These are phyloP conservation scores for Pocillopora meandrina DNA, from an alignment of 92 coral and sea anemone species.

Conservation along the genomic window DNA sequence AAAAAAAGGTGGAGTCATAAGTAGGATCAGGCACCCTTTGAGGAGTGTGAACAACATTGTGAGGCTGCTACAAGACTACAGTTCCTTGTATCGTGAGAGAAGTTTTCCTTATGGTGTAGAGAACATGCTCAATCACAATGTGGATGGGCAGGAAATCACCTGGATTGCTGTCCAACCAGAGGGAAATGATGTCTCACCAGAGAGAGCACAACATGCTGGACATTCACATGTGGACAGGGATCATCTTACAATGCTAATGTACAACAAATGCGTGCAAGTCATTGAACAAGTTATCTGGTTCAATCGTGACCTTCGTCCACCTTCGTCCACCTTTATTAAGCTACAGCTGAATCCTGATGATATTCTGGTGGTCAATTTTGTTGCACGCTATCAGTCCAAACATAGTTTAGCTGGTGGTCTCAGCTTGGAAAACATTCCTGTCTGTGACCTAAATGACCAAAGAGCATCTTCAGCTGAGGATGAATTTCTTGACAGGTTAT, in stretches of 20 bases:
- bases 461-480: background rate
- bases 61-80: conserved; percentile 44
- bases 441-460: background rate
- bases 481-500: background rate
- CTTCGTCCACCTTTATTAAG: conserved; percentile 20
- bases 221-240: conserved; percentile 1
- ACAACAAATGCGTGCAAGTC: conserved; percentile 42
- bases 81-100: conserved; percentile 35
- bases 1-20: conserved; percentile 17
- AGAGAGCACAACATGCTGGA: background rate
- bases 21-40: conserved; percentile 38
- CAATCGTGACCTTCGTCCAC: background rate
- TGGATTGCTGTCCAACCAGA: conserved; percentile 44
- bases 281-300: conserved; percentile 8
- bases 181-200: background rate
- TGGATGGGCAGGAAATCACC: conserved; percentile 42
- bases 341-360: conserved; percentile 30
- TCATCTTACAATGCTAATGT: conserved; percentile 23
- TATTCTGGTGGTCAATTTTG: conserved; percentile 43
- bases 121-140: conserved; percentile 52
- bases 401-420: conserved; percentile 5
- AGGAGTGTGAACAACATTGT: conserved; percentile 51
- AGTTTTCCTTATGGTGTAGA: conserved; percentile 51
- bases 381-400: conserved; percentile 24
- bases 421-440: background rate